A percentile compares a stretch with the other conserved stretches of the same genome.
Conservation (phyloP, 2,113 vertebrate genomes). For the Brachyhypopomus occidentalis region DNA sequence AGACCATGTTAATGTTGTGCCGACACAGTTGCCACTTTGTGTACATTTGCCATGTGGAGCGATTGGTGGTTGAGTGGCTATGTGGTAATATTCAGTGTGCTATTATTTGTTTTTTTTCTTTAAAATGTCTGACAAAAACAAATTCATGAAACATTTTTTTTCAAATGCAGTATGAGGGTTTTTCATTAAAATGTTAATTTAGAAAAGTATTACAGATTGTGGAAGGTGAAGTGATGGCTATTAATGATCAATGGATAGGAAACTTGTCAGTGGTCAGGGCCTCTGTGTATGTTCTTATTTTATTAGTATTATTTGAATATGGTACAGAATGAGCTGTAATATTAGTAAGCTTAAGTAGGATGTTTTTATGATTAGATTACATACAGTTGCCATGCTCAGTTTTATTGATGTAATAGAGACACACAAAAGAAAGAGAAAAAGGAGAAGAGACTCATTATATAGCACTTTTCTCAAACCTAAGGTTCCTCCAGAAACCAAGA, state of each 20-base stretch:
- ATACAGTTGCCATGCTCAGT: too few relatives aligned
- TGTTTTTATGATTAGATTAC: too few relatives aligned
- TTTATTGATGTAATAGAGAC: too few relatives aligned
- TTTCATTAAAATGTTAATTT: neutral
- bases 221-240: neutral
- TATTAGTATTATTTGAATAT: too few relatives aligned
- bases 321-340: too few relatives aligned
- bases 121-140: neutral
- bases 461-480: too few relatives aligned
- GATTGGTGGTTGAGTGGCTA: neutral
- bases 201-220: neutral
- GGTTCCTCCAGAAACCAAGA: too few relatives aligned
- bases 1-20: neutral
- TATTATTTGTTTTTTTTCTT: neutral
- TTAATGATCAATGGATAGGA: neutral
- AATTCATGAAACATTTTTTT: neutral
- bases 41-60: neutral
- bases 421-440: too few relatives aligned
- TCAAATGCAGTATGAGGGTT: neutral
- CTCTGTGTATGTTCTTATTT: too few relatives aligned
- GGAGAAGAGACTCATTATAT: too few relatives aligned
- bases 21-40: neutral
- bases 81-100: neutral
- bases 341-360: too few relatives aligned
- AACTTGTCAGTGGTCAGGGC: neutral